Evolutionary conservation across 1,140 invertebrate species (phyloP).

Genomic region (Microplitis demolitor): DNA sequence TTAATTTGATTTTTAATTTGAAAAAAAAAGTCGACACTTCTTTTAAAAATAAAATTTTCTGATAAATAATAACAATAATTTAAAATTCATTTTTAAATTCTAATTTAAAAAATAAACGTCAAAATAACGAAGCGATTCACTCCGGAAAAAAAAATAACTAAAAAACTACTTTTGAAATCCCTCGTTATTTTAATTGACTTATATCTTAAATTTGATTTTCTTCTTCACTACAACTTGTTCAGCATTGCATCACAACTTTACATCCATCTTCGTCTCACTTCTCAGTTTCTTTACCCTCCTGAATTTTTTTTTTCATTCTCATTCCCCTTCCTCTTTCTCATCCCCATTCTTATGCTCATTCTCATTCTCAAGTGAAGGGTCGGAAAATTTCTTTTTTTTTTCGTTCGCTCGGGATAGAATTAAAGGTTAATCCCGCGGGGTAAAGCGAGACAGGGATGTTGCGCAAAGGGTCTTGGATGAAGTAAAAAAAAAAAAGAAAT

Average conservation of each 20-base stretch:
- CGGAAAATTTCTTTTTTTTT: constrained; percentile 13
- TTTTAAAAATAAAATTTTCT: too few relatives aligned
- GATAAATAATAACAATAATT: too few relatives aligned
- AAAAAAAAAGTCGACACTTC: too few relatives aligned
- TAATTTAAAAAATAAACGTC: neutral
- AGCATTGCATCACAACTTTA: too few relatives aligned
- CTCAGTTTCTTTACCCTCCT: neutral
- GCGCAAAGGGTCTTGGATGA: neutral
- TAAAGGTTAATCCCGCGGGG: constrained; percentile 60
- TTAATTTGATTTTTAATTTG: too few relatives aligned
- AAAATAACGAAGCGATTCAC: neutral
- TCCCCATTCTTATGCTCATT: too few relatives aligned
- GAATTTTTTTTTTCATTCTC: neutral
- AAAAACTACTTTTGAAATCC: neutral
- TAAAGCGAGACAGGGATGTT: constrained; percentile 20
- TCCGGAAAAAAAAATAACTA: neutral
- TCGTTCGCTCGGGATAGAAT: constrained; percentile 56
- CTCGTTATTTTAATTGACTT: constrained; percentile 22
- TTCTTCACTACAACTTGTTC: neutral
- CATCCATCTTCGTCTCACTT: neutral
- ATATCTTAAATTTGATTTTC: constrained; percentile 3
- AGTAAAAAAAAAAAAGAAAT: constrained; percentile 17
- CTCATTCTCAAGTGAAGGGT: neutral
- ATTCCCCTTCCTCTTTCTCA: too few relatives aligned
- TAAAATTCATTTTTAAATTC: too few relatives aligned